phyloP scores from a whole-genome alignment of 1,140 invertebrate species.

The Drosophila pseudoobscura region DNA sequence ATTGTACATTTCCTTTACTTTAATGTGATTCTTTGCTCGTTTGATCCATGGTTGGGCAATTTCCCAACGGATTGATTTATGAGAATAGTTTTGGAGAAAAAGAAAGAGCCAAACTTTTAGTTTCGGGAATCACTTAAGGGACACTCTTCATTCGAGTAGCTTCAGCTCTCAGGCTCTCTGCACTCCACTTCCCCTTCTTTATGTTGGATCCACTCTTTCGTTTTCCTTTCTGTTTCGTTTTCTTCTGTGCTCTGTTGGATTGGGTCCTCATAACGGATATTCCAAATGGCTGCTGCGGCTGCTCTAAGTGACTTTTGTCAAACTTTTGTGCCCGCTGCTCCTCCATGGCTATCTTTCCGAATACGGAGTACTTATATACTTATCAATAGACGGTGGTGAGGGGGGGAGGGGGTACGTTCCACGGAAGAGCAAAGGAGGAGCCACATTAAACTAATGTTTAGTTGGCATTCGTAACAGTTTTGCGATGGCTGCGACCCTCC shows the following conservation, averaged over 20 bases:
- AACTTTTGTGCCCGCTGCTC: conserved; percentile 64
- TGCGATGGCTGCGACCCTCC: conserved; percentile 70
- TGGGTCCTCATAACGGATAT: conserved; percentile 71
- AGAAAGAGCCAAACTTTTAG: conserved; percentile 25
- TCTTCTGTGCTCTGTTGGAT: conserved; percentile 24
- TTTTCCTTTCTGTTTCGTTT: conserved; percentile 24
- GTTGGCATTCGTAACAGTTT: conserved; percentile 76
- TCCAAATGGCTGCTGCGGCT: conserved; percentile 66
- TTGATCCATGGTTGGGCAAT: conserved; percentile 8
- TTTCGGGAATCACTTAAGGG: conserved; percentile 21
- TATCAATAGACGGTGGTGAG: conserved; percentile 45
- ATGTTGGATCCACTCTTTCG: conserved; percentile 1
- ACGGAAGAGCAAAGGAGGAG: background rate
- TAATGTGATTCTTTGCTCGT: too few relatives aligned
- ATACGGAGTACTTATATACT: conserved; percentile 64
- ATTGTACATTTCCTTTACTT: too few relatives aligned
- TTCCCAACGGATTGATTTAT: conserved; percentile 42
- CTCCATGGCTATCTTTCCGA: conserved; percentile 29
- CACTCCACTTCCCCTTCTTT: background rate
- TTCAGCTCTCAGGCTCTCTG: conserved; percentile 9
- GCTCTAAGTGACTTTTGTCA: conserved; percentile 80
- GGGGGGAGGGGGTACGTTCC: background rate
- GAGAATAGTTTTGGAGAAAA: conserved; percentile 14
- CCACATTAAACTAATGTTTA: conserved; percentile 78
- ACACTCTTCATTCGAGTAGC: conserved; percentile 28